phyloP scores from a whole-genome alignment of 2,113 vertebrate genomes.

The Onychostoma macrolepis region DNA sequence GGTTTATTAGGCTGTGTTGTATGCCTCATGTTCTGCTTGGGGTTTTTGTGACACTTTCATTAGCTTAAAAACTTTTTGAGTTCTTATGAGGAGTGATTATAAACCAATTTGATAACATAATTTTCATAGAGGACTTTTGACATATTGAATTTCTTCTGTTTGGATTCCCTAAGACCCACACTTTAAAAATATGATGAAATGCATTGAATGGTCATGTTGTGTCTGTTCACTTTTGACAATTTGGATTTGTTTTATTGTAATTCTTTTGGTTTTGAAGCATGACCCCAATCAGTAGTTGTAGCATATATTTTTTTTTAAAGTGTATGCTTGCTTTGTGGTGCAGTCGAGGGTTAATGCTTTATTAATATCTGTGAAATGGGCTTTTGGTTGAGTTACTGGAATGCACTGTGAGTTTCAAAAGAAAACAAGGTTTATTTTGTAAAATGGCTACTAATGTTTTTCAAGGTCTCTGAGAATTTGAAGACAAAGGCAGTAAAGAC shows the following conservation, averaged over 20 bases:
- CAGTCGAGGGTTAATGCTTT: neutral
- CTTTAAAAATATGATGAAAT: neutral
- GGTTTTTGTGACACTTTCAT: neutral
- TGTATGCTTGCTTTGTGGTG: neutral
- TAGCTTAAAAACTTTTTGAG: neutral
- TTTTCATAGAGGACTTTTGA: neutral
- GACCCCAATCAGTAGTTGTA: neutral
- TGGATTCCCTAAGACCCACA: neutral
- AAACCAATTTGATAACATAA: neutral
- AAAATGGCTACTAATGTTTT: neutral
- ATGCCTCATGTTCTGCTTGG: neutral
- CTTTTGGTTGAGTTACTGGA: neutral
- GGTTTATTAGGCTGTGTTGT: neutral
- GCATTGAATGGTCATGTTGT: neutral
- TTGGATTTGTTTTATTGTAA: neutral
- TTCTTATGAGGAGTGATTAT: neutral
- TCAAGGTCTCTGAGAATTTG: neutral
- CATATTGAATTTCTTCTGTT: neutral
- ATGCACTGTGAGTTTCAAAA: neutral
- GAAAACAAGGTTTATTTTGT: neutral
- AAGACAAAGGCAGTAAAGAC: neutral
- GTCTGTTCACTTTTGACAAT: neutral
- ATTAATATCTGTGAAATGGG: neutral
- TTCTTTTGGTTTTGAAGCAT: neutral
- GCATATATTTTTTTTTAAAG: neutral